Evolutionary conservation across 2,797 vertebrate species (phyloP), one percentile per base, ranked within the genome.

Genomic region (Parambassis ranga): DNA sequence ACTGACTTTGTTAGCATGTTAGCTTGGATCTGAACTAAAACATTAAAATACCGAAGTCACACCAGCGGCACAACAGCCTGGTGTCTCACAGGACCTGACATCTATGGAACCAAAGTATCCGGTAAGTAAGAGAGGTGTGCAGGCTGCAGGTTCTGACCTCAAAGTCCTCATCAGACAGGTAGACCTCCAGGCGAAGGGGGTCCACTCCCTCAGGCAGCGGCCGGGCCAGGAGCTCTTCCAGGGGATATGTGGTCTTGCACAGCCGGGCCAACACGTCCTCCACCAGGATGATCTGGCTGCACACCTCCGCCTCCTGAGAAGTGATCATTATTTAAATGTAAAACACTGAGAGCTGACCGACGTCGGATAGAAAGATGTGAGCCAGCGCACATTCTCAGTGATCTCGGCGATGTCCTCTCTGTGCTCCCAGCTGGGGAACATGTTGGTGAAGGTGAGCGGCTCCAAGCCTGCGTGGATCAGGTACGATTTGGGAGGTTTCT

Each of bases 381-480:
- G 88, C 68, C 19, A 22, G 24, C 13, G 61, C 71, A 1, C 44
- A 97, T 96, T 91, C 85, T 98, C 96, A 4, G 95, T 95, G 89
- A 97, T 95, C 77, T 97, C 94, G 0, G 96, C 94, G 0, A 98
- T 92, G 74, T 98, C 96, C 76, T 97, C 95, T 15, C 96, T 84
- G 83, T 98, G 95, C 65, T 98, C 96, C 96, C 96, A 98, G 78
- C 94, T 94, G 79, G 96, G 96, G 69, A 98, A 98, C 95, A 98
- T 97, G 77, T 98, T 98, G 51, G 96, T 98, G 86, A 98, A 98
- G 0, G 96, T 98, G 79, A 98, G 91, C 1, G 96, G 96, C 70
- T 98, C 96, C 56, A 98, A 91, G 11, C 96, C 96, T 0, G 95
- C 96, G 4, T 97, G 95, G 84, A 98, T 96, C 75, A 98, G 91